Percentiles rank a stretch among this genome's conserved stretches.
phyloP scores from a whole-genome alignment of 2,888 invertebrate genomes.

The Drosophila affinis region DNA sequence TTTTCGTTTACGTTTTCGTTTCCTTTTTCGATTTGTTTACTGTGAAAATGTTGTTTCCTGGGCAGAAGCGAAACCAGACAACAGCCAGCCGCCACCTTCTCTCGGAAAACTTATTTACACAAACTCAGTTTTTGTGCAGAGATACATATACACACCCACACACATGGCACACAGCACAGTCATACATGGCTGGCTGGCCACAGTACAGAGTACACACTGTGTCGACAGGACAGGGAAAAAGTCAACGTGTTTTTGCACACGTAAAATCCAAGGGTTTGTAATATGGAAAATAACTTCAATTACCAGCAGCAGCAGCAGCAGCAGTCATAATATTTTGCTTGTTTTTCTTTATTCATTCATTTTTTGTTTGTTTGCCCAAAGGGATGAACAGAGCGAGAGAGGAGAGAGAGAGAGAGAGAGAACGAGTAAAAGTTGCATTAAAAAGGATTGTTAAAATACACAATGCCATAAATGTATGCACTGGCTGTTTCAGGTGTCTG shows the following conservation, averaged over 20 bases:
- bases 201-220: slow-evolving; percentile 15
- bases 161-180: slow-evolving; percentile 5
- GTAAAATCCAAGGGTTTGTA: slow-evolving; percentile 40
- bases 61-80: slow-evolving; percentile 30
- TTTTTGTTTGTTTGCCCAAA: slow-evolving; percentile 4
- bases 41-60: slow-evolving; percentile 35
- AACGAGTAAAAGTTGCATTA: slow-evolving; percentile 7
- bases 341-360: slow-evolving; percentile 9
- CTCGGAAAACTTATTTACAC: slow-evolving; percentile 43
- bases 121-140: slow-evolving; percentile 48
- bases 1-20: neutral
- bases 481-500: neutral
- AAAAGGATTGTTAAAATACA: slow-evolving; percentile 8
- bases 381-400: neutral
- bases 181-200: slow-evolving; percentile 3
- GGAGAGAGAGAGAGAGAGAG: neutral
- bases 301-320: slow-evolving; percentile 38
- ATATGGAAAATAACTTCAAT: slow-evolving; percentile 69
- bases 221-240: slow-evolving; percentile 47
- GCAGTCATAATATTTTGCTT: slow-evolving; percentile 31
- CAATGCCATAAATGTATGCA: slow-evolving; percentile 2
- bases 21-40: neutral
- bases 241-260: slow-evolving; percentile 50
- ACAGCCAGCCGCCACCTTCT: slow-evolving; percentile 8
- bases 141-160: neutral